Percentiles rank a stretch among this genome's conserved stretches.
Evolutionary conservation across 2,888 invertebrate genomes (phyloP).

Genomic region (Dolomedes plantarius): DNA sequence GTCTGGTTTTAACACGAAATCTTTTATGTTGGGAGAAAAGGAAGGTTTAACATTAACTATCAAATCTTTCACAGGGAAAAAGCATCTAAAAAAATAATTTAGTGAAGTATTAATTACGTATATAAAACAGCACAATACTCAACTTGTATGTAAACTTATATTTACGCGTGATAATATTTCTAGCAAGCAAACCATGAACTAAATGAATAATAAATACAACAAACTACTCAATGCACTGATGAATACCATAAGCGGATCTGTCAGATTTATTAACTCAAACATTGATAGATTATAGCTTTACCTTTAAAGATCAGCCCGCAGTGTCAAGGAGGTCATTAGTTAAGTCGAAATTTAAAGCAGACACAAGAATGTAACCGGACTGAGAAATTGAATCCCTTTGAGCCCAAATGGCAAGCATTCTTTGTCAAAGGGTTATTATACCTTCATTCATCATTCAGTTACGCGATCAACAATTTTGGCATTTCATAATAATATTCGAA

Average conservation of each 20-base stretch:
- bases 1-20: too few species aligned
- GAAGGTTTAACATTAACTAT: too few species aligned
- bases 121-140: too few species aligned
- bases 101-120: too few species aligned
- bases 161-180: too few species aligned
- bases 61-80: too few species aligned
- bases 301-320: not conserved
- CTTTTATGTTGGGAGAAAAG: too few species aligned
- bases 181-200: too few species aligned
- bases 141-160: too few species aligned
- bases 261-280: not conserved
- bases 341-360: not conserved
- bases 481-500: not conserved
- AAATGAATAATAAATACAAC: too few species aligned
- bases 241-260: not conserved
- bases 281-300: not conserved
- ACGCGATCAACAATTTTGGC: not conserved
- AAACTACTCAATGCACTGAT: too few species aligned
- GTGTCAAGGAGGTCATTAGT: not conserved
- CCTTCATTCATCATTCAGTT: not conserved
- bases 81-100: too few species aligned
- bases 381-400: not conserved
- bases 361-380: not conserved
- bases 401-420: not conserved
- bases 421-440: not conserved